A percentile compares a stretch with the other conserved stretches of the same genome.
These are phyloP conservation scores for Trissolcus brochymenae DNA, from an alignment of 2,888 invertebrate species.

Conservation along the genomic window DNA sequence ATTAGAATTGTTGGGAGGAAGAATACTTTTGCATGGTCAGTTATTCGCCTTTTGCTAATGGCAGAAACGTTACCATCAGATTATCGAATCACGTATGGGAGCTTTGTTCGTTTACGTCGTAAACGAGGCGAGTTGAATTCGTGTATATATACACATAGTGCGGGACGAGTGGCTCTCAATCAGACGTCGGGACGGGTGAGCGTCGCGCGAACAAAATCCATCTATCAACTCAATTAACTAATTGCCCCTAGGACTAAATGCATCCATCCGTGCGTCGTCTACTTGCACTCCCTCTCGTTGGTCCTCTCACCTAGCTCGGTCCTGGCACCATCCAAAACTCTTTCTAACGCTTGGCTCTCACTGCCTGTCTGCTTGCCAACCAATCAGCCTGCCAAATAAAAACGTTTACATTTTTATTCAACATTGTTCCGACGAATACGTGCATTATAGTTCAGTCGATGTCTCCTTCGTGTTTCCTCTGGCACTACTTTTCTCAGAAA, in stretches of 20 bases:
- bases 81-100: conserved; percentile 60
- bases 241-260: conserved; percentile 67
- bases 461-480: neutral
- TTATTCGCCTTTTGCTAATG: conserved; percentile 58
- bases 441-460: conserved; percentile 3
- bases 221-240: conserved; percentile 76
- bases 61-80: conserved; percentile 52
- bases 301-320: conserved; percentile 43
- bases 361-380: conserved; percentile 42
- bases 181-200: conserved; percentile 71
- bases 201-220: conserved; percentile 73
- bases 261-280: conserved; percentile 56
- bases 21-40: conserved; percentile 41
- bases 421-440: conserved; percentile 6
- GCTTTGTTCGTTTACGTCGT: conserved; percentile 63
- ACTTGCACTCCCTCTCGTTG: conserved; percentile 47
- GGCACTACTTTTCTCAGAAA: too few species aligned
- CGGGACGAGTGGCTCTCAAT: conserved; percentile 71
- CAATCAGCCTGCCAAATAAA: conserved; percentile 41
- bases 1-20: conserved; percentile 38
- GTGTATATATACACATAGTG: conserved; percentile 59
- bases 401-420: conserved; percentile 40
- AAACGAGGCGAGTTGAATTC: conserved; percentile 62
- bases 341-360: conserved; percentile 48
- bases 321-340: conserved; percentile 53